Conservation (phyloP, 2,113 vertebrate species). For the Cyprinus carpio region DNA sequence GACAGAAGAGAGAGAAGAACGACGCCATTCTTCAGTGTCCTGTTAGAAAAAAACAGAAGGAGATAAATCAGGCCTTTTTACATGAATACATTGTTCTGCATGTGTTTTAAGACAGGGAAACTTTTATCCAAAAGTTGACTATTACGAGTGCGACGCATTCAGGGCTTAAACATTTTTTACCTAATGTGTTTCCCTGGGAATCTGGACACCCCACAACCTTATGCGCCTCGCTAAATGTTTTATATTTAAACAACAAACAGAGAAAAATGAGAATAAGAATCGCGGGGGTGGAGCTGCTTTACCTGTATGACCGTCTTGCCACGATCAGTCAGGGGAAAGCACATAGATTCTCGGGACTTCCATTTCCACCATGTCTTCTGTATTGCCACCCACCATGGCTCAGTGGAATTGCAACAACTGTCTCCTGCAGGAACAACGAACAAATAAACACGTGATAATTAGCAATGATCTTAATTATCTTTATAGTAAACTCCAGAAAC, state of each 20-base stretch:
- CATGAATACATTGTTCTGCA: too few species aligned
- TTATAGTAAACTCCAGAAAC: neutral
- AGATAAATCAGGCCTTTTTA: slow-evolving; percentile 16
- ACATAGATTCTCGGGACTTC: slow-evolving; percentile 88
- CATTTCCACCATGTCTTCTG: slow-evolving; percentile 86
- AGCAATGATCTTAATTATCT: neutral
- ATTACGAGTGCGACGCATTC: too few species aligned
- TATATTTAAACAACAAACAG: neutral
- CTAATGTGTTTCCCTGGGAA: too few species aligned
- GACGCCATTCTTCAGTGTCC: slow-evolving; percentile 91
- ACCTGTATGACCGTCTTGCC: slow-evolving; percentile 82
- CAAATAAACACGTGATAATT: slow-evolving; percentile 12
- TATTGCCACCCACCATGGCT: slow-evolving; percentile 91
- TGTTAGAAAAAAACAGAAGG: slow-evolving; percentile 64
- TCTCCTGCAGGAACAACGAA: slow-evolving; percentile 79
- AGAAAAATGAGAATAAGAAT: rapidly evolving
- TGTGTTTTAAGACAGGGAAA: too few species aligned
- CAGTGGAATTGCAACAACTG: slow-evolving; percentile 91
- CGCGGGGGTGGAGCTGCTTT: neutral
- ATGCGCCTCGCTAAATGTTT: too few species aligned
- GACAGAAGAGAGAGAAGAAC: too few species aligned
- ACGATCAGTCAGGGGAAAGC: slow-evolving; percentile 87
- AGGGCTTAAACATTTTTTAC: too few species aligned
- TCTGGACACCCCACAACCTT: too few species aligned
- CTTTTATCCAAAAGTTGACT: too few species aligned